Evolutionary conservation across 2,797 vertebrate species (phyloP), one percentile per base, ranked within the genome.

Genomic region (Oreochromis mossambicus): DNA sequence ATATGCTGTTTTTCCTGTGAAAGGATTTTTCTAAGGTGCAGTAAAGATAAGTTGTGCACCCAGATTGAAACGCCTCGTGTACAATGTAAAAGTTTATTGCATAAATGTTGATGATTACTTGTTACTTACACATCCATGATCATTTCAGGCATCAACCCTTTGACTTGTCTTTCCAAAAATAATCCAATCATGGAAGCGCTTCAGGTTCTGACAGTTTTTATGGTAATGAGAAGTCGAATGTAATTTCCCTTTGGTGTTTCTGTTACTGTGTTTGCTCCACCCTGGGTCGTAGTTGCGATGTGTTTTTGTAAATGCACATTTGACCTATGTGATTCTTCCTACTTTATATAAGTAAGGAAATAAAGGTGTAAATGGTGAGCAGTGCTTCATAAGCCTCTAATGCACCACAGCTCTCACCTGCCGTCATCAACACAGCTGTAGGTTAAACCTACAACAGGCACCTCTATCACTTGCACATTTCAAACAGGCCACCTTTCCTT

Each of bases 401-500:
- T 83, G 34, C 83, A 34, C 81, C 85, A 79, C 80, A 81, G 48
- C 50, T 77, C 54, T 43, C 79, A 24, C 51, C 32, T 66, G 41
- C 26, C 17, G 2, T 84, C 82, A 51, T 79, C 63, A 63, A 80
- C 52, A 54, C 36, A 83, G 79, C 77, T 63, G 58, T 68, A 88
- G 89, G 90, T 87, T 85, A 83, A 75, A 78, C 66, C 7, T 41
- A 24, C 77, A 79, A 21, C 68, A 80, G 84, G 78, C 82, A 75
- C 36, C 81, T 84, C 68, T 41, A 29, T 84, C 54, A 63, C 79
- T 87, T 26, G 38, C 66, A 79, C 70, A 83, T 87, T 89, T 94
- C 86, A 87, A 90, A 88, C 78, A 86, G 78, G 82, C 73, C 83
- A 32, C 73, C 76, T 81, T 79, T 79, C 41, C 17, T 41, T 46